phyloP scores from a whole-genome alignment of 2,113 vertebrate genomes.

The Excalfactoria chinensis region DNA sequence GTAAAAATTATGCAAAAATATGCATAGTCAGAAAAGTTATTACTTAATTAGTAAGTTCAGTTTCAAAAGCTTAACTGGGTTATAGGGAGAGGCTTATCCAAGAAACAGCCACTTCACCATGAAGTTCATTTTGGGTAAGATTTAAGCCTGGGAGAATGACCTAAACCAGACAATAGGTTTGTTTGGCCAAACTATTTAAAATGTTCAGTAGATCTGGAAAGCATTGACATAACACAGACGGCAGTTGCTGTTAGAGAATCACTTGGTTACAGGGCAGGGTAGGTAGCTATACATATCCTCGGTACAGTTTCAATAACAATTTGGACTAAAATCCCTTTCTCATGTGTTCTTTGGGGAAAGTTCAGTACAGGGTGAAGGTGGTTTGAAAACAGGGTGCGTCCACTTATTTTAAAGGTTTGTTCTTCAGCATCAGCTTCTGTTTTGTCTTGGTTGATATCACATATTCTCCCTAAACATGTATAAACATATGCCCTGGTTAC shows the following conservation, averaged over 20 bases:
- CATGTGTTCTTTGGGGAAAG: background rate
- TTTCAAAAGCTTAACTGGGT: background rate
- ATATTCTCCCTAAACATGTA: background rate
- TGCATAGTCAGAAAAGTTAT: background rate
- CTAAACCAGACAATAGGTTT: background rate
- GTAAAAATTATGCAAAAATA: background rate
- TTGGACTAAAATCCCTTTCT: background rate
- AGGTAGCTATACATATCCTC: rapidly evolving
- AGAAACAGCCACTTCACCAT: background rate
- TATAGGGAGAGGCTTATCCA: background rate
- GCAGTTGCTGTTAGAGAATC: background rate
- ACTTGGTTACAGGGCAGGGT: background rate
- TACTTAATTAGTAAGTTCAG: background rate
- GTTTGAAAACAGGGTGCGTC: background rate
- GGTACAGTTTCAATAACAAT: background rate
- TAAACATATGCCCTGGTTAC: background rate
- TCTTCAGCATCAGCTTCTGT: background rate
- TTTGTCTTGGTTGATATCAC: background rate
- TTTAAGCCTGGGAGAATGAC: background rate
- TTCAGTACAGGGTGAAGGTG: background rate
- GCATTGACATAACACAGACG: background rate
- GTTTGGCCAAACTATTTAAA: background rate
- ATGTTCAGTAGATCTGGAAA: background rate
- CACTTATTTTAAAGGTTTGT: background rate
- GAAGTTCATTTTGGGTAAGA: background rate